Base-by-base conservation (phyloP, 1,140 invertebrate genomes). In the Trypoxylus dichotomus region DNA sequence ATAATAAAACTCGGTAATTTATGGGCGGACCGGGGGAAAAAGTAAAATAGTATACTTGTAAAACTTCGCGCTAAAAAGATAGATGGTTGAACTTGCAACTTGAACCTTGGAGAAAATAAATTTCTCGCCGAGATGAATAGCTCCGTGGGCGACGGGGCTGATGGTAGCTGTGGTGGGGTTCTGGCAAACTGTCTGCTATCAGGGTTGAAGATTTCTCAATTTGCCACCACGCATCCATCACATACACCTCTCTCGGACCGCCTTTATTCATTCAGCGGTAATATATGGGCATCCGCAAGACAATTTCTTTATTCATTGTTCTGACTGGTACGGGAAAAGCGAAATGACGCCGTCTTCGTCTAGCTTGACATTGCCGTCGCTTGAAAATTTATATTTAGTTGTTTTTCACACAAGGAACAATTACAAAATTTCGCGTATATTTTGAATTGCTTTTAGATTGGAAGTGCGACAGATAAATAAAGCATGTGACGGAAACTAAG, bases 11-110 rank as follows among this genome's bases (percentile, higher is more conserved):
- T 27, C 21, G 76, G 80, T 78, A 77, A 78, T 79, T 79, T 81
- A 79, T 80, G 73, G 74, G 77, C 41, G 47, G 54, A 74, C 75
- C 54, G 75, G 29, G 71, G 47, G 77, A 81, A 78, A 78, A 80
- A 79, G 79, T 79, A 77, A 79, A 81, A 81, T 81, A 80, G 74
- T 80, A 79, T 81, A 80, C 79, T 79, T 79, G 80, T 79, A 80
- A 80, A 79, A 79, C 78, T 80, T 63, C 74, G 82, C 76, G 82
- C 79, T 78, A 81, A 80, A 80, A 82, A 82, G 82, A 82, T 82
- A 77, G 78, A 82, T 82, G 82, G 78, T 76, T 79, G 78, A 82
- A 82, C 82, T 82, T 81, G 79, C 80, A 80, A 80, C 82, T 81
- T 80, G 80, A 81, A 79, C 79, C 82, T 80, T 60, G 54, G 76